Base-by-base conservation (phyloP, 2,797 vertebrate species). In the Gallirallus australis region DNA sequence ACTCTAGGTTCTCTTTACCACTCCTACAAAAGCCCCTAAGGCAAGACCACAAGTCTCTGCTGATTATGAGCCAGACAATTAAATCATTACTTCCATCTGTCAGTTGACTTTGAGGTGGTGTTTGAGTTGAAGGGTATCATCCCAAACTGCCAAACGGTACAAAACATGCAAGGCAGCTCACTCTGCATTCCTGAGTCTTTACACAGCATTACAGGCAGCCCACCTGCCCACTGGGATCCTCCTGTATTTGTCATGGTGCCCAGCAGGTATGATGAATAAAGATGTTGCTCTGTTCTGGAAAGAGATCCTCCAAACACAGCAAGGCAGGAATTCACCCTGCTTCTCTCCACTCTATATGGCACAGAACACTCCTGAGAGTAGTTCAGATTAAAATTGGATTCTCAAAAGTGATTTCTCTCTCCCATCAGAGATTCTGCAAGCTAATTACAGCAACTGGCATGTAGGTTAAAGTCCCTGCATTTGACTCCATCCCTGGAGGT, bases 301-400 rank as follows among this genome's bases (percentile, higher is more conserved):
- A 65, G 16, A 82, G 39, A 70, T n/a, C 7, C 53, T 83, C 45
- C 85, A 48, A 77, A 68, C 25, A 52, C 0, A 64, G 53, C 60
- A 48, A 6, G 3, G 6, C 2, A 37, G 73, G 19, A 39, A n/a
- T 3, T 60, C 27, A 0, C 0, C 0, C 11, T 68, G n/a, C 47
- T 91, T 45, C 30, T 47, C 4, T 0, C 37, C 37, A 15, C 9
- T 33, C n/a, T 47, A 31, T 78, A 11, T 18, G 4, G 37, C 24
- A 72, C 37, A 24, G 63, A 27, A 7, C 60, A 31, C 11, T 45
- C 24, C 50, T 47, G 14, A 15, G 70, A 71, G 13, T 30, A 30
- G 47, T 72, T 16, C 59, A 59, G 11, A 60, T 56, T 33, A 47
- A 60, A 56, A 71, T 18, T 31, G 5, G 15, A 45, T 31, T 78